Conservation (phyloP, 2,797 vertebrate genomes). For the Phataginus tricuspis region DNA sequence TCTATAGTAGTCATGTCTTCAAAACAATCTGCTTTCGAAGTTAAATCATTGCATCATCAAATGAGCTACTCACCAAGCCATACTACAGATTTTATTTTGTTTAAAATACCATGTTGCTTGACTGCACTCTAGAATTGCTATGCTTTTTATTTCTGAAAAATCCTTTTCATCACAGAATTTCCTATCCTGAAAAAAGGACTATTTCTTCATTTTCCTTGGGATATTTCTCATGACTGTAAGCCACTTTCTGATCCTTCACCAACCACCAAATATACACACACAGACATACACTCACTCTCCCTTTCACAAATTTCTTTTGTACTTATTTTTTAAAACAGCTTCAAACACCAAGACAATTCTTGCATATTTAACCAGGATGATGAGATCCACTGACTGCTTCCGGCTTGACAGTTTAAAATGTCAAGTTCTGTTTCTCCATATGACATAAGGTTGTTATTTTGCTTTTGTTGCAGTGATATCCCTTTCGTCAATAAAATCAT, state of each 20-base stretch:
- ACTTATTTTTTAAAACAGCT: neutral
- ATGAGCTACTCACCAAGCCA: neutral
- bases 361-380: neutral
- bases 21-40: neutral
- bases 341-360: neutral
- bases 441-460: neutral
- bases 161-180: neutral
- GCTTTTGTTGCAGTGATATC: neutral
- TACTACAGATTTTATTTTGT: neutral
- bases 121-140: neutral
- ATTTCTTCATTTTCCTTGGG: neutral
- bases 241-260: neutral
- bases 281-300: neutral
- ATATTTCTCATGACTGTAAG: neutral
- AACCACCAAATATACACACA: neutral
- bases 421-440: neutral
- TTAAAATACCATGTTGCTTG: neutral
- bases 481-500: neutral
- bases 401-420: neutral
- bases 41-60: neutral
- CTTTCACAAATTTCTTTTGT: neutral
- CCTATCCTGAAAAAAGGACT: neutral
- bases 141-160: neutral
- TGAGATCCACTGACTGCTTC: neutral
- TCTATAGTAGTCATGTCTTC: neutral